A percentile compares a stretch with the other conserved stretches of the same genome.
phyloP scores from a whole-genome alignment of 2,888 invertebrate species.

The Aricia artaxerxes region DNA sequence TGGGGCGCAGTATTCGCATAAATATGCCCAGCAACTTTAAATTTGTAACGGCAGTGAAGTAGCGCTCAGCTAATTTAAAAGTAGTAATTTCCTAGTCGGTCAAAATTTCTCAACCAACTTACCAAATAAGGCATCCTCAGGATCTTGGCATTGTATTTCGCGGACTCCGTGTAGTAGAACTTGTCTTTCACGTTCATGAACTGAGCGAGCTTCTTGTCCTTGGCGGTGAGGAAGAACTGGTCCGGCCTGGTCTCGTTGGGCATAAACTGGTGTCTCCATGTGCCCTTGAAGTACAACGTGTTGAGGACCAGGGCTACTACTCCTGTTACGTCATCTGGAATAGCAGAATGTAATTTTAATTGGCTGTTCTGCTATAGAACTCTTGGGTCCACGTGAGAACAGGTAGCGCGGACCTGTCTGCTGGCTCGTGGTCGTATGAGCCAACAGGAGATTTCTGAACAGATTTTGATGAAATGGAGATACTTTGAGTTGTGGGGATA shows the following conservation, averaged over 20 bases:
- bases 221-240: conserved; percentile 81
- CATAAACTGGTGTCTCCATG: conserved; percentile 86
- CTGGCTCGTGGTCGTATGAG: too few species aligned
- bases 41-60: too few species aligned
- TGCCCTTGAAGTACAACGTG: conserved; percentile 90
- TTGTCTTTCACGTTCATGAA: conserved; percentile 86
- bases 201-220: conserved; percentile 68
- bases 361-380: too few species aligned
- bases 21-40: too few species aligned
- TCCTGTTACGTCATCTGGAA: conserved; percentile 79
- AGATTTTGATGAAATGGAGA: too few species aligned
- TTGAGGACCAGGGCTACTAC: conserved; percentile 86
- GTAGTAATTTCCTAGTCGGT: too few species aligned
- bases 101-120: conserved; percentile 43
- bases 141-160: conserved; percentile 84
- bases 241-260: conserved; percentile 79
- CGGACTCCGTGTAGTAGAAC: conserved; percentile 83
- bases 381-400: too few species aligned
- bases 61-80: too few species aligned
- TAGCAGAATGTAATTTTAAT: background rate
- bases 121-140: conserved; percentile 87
- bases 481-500: too few species aligned
- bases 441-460: too few species aligned
- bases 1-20: too few species aligned
- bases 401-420: too few species aligned